Base-by-base conservation (phyloP, 1,140 invertebrate species). In the Polypedilum pembai region DNA sequence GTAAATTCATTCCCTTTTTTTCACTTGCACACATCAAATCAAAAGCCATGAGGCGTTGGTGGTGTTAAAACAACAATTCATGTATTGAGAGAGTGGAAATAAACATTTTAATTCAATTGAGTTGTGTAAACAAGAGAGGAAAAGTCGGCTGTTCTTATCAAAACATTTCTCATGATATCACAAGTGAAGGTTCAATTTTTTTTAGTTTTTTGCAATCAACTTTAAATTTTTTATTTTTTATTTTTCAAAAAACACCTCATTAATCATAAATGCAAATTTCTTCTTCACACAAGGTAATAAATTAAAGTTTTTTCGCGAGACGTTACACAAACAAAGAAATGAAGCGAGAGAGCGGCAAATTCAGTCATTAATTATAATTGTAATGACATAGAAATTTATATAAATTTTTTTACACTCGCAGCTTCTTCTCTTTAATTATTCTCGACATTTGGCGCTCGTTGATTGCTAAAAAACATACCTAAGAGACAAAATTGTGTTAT, bases 261-360 rank as follows among this genome's bases (percentile, higher is more conserved):
- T 69, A 69, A 69, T 69, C 65, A 69, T 69, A 20, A 69, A 69
- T 69, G 65, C 65, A 69, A 69, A 69, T 69, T 69, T 69, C 8
- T 18, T 20, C 17, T 18, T 21, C 8, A 20, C 18, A 7, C 17
- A 21, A 69, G 20, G 12, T 4, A 4, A 56, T n/a, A 56, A n/a
- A 33, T 33, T 33, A 3, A 33, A 33, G 1, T 33, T 33, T 33
- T n/a, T n/a, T 56, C 45, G 45, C 12, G 3, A 56, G 45, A 56
- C 45, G n/a, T 56, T 56, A n/a, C n/a, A 33, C 45, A 56, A n/a
- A 56, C n/a, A 12, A 12, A 56, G 45, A 15, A 4, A 4, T n/a
- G 45, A 12, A 18, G 17, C 17, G 17, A 69, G 17, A 18, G 8
- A 18, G 17, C 8, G 18, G 18, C 15, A 17, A 69, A 69, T n/a